phyloP scores from a whole-genome alignment of 2,113 vertebrate species.

The Peromyscus maniculatus region DNA sequence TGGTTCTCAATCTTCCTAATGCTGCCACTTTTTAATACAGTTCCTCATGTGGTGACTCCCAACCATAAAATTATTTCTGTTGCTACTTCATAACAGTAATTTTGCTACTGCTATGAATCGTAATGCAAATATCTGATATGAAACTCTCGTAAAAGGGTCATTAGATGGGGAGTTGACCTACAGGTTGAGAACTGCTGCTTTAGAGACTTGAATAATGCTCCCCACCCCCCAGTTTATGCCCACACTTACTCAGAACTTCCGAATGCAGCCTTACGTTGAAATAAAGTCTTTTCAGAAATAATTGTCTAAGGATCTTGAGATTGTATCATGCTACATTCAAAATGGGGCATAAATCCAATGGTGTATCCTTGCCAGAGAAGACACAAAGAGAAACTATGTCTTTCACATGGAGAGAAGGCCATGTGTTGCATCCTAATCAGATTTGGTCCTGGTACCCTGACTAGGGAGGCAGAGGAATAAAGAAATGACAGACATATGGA shows the following conservation, averaged over 20 bases:
- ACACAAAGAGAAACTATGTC: neutral
- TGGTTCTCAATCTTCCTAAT: too few relatives aligned
- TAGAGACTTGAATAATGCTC: neutral
- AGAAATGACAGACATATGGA: neutral
- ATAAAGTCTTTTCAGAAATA: conserved; percentile 37
- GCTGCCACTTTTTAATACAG: too few relatives aligned
- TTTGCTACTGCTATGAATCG: too few relatives aligned
- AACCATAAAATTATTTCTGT: too few relatives aligned
- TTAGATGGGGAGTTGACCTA: too few relatives aligned
- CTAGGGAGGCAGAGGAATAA: neutral
- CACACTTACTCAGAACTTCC: neutral
- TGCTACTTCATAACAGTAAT: too few relatives aligned
- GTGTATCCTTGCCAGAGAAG: neutral
- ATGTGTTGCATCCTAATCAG: neutral
- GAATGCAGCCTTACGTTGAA: conserved; percentile 44
- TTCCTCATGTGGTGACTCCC: too few relatives aligned
- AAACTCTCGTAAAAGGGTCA: too few relatives aligned
- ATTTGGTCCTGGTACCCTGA: neutral
- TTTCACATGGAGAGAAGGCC: neutral
- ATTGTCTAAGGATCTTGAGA: conserved; percentile 24
- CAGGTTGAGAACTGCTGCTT: neutral
- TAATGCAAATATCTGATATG: too few relatives aligned
- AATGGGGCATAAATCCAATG: neutral
- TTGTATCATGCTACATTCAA: conserved; percentile 16
- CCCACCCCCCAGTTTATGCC: neutral